phyloP scores from a whole-genome alignment of 2,113 vertebrate genomes.

The Sturnus vulgaris region DNA sequence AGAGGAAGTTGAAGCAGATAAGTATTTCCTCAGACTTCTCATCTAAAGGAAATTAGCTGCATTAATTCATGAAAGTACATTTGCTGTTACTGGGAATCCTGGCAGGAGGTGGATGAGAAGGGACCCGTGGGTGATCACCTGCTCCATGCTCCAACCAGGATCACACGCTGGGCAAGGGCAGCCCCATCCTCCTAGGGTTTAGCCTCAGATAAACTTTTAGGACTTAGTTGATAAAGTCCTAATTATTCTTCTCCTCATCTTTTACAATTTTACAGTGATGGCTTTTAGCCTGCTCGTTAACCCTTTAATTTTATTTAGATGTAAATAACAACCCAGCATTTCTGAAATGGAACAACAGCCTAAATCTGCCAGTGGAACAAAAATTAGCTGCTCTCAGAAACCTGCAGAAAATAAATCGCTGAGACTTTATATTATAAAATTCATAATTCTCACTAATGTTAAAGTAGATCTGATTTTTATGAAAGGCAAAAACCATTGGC shows the following conservation, averaged over 20 bases:
- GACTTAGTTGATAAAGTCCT: neutral
- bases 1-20: constrained; percentile 3
- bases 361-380: neutral
- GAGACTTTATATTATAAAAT: neutral
- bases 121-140: neutral
- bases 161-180: neutral
- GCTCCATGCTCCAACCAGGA: neutral
- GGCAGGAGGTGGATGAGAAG: neutral
- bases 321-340: neutral
- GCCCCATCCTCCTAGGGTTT: accelerated
- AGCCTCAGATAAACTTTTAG: neutral
- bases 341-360: neutral
- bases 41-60: constrained; percentile 19
- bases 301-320: neutral
- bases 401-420: neutral
- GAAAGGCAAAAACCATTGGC: neutral
- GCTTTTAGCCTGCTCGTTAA: neutral
- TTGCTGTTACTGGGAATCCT: neutral
- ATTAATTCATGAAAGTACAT: neutral
- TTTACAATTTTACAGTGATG: neutral
- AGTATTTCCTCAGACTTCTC: constrained; percentile 40
- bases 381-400: neutral
- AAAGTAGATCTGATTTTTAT: neutral
- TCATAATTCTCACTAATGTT: neutral
- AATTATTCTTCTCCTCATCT: neutral